phyloP scores from a whole-genome alignment of 2,888 invertebrate genomes.

The Drepana falcataria region DNA sequence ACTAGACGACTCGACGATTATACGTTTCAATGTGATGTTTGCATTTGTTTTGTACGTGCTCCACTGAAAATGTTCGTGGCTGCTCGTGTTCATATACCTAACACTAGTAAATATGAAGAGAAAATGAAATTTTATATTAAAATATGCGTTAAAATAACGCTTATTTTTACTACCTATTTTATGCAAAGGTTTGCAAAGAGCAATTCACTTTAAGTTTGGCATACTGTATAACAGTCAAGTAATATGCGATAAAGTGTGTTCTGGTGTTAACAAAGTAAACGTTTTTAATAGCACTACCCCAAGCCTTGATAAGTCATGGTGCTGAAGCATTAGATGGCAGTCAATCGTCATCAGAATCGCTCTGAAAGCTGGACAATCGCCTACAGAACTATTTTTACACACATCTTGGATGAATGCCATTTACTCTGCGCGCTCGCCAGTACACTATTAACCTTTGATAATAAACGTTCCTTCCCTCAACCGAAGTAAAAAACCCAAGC shows the following conservation, averaged over 20 bases:
- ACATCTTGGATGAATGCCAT: slow-evolving; percentile 69
- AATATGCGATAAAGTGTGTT: not conserved
- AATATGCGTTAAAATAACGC: too few species aligned
- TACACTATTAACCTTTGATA: slow-evolving; percentile 81
- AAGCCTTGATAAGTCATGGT: not conserved
- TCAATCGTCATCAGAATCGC: slow-evolving; percentile 54
- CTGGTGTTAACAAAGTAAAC: not conserved
- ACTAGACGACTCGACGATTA: not conserved
- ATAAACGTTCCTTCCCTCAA: slow-evolving; percentile 55
- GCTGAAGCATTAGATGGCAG: slow-evolving; percentile 39
- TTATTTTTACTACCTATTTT: too few species aligned
- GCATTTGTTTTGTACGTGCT: not conserved
- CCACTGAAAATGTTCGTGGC: not conserved
- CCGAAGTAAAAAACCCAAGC: slow-evolving; percentile 44
- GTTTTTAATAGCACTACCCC: not conserved
- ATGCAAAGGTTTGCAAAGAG: too few species aligned
- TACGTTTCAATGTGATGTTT: not conserved
- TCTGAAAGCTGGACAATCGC: slow-evolving; percentile 62
- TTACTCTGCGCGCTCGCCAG: slow-evolving; percentile 78
- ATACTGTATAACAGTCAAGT: too few species aligned
- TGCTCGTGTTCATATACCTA: not conserved
- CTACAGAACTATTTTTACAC: slow-evolving; percentile 71
- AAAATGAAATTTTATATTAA: too few species aligned
- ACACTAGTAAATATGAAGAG: too few species aligned
- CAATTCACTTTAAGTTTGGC: too few species aligned